These are phyloP conservation scores for Numida meleagris DNA, from an alignment of 2,113 vertebrate species.

Conservation along the genomic window DNA sequence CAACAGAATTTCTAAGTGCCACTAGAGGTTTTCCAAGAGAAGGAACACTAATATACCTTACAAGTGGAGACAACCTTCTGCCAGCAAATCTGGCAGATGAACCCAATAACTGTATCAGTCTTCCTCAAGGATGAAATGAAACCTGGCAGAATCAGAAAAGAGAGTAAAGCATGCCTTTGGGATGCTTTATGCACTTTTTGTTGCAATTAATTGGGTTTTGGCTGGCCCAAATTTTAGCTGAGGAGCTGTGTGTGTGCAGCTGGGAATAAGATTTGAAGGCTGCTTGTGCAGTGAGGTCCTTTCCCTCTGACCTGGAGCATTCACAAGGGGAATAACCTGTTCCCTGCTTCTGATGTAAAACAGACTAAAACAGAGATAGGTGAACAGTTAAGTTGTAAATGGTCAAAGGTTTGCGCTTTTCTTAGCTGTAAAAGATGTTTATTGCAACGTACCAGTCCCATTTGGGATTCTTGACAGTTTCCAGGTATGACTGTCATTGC, in stretches of 20 bases:
- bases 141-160: not conserved
- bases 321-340: not conserved
- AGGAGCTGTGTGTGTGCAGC: not conserved
- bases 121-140: not conserved
- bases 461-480: not conserved
- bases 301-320: not conserved
- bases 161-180: not conserved
- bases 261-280: not conserved
- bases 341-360: not conserved
- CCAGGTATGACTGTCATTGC: rapidly evolving
- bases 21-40: not conserved
- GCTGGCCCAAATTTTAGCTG: not conserved
- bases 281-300: not conserved
- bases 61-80: not conserved
- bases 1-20: not conserved
- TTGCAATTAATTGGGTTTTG: not conserved
- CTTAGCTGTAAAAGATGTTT: not conserved
- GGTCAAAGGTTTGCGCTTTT: not conserved
- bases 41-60: not conserved
- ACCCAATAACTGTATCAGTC: not conserved
- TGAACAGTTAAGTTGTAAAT: not conserved
- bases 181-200: not conserved
- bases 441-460: not conserved
- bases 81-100: not conserved
- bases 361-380: not conserved